Base-by-base conservation (phyloP, 1,140 invertebrate species). In the Brachionus koreanus region DNA sequence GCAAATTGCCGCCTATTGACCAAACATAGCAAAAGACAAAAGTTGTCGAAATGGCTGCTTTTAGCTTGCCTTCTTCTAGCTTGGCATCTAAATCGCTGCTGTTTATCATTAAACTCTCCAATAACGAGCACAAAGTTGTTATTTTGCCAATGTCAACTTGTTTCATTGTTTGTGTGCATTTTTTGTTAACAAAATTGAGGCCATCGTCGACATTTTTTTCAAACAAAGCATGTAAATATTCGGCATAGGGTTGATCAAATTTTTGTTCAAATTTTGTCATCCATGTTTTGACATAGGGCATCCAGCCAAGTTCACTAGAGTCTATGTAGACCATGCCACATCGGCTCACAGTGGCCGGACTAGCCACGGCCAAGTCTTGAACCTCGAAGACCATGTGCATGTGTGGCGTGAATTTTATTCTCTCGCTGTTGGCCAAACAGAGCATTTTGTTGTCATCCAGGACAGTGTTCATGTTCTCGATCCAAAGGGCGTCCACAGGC, bases 11-110 rank as follows among this genome's bases (percentile, higher is more conserved):
- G 37, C 94, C 94, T 5, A 95, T 86, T 1, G 91, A 90, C 94
- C 94, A 96, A 1, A 94, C 86, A 85, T 92, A 93, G 19, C 91
- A 90, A 85, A 93, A 93, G 61, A 93, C 89, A 86, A 94, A 94
- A 3, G 91, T 91, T 84, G 93, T 92, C 37, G 89, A 90, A 5
- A 94, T 85, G 67, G 92, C 91, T n/a, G 88, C 89, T 82, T 88
- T 84, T 0, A 90, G 84, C 74, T 88, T 89, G 19, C 83, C 74
- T 7, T 84, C 83, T 43, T 90, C 89, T 83, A 86, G 83, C 19
- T 83, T 85, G 25, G 87, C 83, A 85, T 91, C 91, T 86, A 49
- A 90, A 85, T 19, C 86, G 85, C n/a, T 85, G 83, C 16, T 67
- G 43, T 16, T 86, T 87, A 90, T 87, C 4, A 95, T 83, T 57